Percentiles rank a stretch among this genome's conserved stretches.
These are phyloP conservation scores for Drusus annulatus DNA, from an alignment of 1,140 invertebrate species.

Conservation along the genomic window DNA sequence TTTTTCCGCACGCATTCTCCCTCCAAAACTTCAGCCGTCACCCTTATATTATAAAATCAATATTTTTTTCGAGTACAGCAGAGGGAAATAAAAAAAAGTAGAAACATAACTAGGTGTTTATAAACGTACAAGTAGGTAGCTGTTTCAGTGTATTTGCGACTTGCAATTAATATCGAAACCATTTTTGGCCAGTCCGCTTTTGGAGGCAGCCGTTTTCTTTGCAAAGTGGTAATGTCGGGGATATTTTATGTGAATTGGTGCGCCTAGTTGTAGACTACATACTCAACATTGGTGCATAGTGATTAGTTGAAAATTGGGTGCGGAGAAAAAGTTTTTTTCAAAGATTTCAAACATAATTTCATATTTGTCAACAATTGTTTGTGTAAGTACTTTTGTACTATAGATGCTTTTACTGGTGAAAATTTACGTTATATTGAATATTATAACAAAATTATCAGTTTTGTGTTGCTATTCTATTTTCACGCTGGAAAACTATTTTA, in stretches of 20 bases:
- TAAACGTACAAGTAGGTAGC: too few species aligned
- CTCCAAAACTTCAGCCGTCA: constrained; percentile 21
- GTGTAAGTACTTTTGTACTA: too few species aligned
- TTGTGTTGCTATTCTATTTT: too few species aligned
- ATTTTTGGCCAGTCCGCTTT: constrained; percentile 17
- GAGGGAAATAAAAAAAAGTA: not conserved
- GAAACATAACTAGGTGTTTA: too few species aligned
- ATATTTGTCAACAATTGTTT: too few species aligned
- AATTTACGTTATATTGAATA: too few species aligned
- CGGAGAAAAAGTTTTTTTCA: too few species aligned
- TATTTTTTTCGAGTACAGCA: constrained; percentile 12
- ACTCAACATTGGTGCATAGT: not conserved
- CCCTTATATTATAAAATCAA: constrained; percentile 28
- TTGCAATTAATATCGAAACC: not conserved
- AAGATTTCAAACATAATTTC: too few species aligned
- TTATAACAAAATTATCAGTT: too few species aligned
- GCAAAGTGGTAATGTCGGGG: not conserved
- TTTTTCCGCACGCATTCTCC: constrained; percentile 25
- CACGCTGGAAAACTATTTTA: too few species aligned
- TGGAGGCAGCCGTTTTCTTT: constrained; percentile 3
- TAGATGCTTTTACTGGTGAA: too few species aligned
- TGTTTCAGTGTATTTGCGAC: not conserved
- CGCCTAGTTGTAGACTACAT: constrained; percentile 11
- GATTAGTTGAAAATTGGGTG: not conserved
- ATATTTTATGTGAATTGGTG: not conserved